These are phyloP conservation scores for Eupithecia pulchellata DNA, from an alignment of 2,888 invertebrate genomes.

Conservation along the genomic window DNA sequence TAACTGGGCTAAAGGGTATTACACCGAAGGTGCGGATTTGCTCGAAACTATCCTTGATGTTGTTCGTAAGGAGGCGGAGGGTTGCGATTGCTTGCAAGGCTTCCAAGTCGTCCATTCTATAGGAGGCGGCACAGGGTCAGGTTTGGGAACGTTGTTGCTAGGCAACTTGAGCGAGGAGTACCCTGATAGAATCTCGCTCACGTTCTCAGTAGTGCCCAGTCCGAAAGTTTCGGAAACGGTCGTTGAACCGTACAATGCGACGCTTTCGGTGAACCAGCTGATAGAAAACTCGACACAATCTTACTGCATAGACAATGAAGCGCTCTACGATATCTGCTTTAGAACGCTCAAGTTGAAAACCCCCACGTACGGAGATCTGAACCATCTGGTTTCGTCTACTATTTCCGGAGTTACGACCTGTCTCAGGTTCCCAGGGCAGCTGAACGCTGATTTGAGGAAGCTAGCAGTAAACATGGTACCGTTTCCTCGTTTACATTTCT, in stretches of 20 bases:
- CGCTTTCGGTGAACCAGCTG: conserved; percentile 86
- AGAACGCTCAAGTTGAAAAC: conserved; percentile 88
- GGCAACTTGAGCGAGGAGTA: conserved; percentile 89
- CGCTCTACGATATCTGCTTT: conserved; percentile 91
- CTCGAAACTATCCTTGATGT: conserved; percentile 86
- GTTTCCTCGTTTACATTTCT: conserved; percentile 89
- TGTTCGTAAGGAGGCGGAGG: conserved; percentile 86
- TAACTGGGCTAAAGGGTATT: conserved; percentile 88
- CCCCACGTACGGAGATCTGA: conserved; percentile 91
- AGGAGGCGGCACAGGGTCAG: conserved; percentile 91
- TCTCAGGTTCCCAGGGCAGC: conserved; percentile 72
- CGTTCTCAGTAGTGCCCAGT: conserved; percentile 89
- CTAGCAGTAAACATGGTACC: conserved; percentile 85
- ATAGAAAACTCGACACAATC: conserved; percentile 88
- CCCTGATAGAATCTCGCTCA: conserved; percentile 89
- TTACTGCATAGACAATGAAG: conserved; percentile 91
- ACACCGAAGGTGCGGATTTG: conserved; percentile 87
- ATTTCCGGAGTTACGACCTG: conserved; percentile 79
- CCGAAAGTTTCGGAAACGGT: conserved; percentile 92
- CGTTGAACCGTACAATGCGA: conserved; percentile 88
- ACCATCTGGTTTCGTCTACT: conserved; percentile 75
- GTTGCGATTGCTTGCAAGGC: conserved; percentile 87
- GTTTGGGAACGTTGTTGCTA: conserved; percentile 89
- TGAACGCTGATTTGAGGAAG: conserved; percentile 90
- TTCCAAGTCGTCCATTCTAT: conserved; percentile 89